Percentiles rank a stretch among this genome's conserved stretches.
Conservation (phyloP, 37 sponge, comb jelly and placozoan species). For the Theonella swinhoei region DNA sequence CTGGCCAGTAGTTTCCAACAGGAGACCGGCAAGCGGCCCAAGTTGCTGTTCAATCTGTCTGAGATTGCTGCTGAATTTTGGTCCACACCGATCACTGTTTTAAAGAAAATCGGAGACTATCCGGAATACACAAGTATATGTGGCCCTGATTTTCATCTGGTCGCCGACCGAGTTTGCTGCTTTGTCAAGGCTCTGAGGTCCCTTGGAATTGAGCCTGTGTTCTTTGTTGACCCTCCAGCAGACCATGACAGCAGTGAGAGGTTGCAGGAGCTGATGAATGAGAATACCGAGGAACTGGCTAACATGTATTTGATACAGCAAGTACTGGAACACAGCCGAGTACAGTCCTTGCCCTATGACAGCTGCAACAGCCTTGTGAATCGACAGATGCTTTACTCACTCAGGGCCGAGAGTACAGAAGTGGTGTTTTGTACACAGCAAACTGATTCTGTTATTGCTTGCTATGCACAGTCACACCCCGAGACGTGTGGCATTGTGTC, state of each 20-base stretch:
- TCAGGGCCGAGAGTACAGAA: conserved; percentile 1
- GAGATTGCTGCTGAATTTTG: conserved; percentile 28
- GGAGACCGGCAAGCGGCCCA: conserved; percentile 20
- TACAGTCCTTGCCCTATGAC: background rate
- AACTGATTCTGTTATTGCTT: conserved; percentile 11
- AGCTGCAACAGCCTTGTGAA: conserved; percentile 1
- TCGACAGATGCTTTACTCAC: background rate
- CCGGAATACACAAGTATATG: conserved; percentile 44
- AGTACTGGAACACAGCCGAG: conserved; percentile 35
- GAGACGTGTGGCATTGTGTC: conserved; percentile 60
- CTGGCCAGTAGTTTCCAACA: conserved; percentile 1
- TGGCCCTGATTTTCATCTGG: conserved; percentile 31
- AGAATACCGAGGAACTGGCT: conserved; percentile 9
- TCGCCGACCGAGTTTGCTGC: conserved; percentile 13
- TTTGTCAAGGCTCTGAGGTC: conserved; percentile 48
- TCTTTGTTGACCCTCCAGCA: conserved; percentile 40
- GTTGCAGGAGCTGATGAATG: background rate
- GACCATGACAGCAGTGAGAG: background rate
- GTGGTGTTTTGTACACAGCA: conserved; percentile 43
- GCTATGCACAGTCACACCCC: conserved; percentile 9
- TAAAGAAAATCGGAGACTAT: conserved; percentile 6
- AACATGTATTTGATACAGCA: conserved; percentile 16
- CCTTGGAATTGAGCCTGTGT: conserved; percentile 46
- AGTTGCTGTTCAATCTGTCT: conserved; percentile 34
- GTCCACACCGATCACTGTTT: background rate